These are phyloP conservation scores for Patella pellucida DNA, from an alignment of 2,888 invertebrate genomes.

Conservation along the genomic window DNA sequence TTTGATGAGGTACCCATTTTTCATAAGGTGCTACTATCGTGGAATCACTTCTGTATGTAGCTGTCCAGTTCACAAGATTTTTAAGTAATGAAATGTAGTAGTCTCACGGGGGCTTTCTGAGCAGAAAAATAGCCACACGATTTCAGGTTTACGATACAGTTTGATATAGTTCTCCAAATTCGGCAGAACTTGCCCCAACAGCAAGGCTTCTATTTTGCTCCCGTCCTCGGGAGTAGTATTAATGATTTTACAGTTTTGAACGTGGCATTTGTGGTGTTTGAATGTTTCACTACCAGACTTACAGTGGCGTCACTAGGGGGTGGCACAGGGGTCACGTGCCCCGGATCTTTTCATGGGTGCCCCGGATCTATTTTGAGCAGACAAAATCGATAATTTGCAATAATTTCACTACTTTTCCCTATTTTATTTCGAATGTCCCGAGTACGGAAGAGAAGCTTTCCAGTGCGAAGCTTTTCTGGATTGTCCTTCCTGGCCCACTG, in stretches of 20 bases:
- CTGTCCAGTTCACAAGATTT: conserved; percentile 94
- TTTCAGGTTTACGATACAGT: conserved; percentile 45
- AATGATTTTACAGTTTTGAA: conserved; percentile 86
- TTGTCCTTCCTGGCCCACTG: too few species aligned
- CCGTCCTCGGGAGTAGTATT: conserved; percentile 78
- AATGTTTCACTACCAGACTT: conserved; percentile 78
- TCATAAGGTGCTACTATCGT: conserved; percentile 97
- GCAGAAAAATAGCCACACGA: conserved; percentile 91
- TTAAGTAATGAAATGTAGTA: conserved; percentile 81
- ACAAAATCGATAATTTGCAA: too few species aligned
- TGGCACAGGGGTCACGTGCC: too few species aligned
- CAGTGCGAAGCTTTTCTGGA: too few species aligned
- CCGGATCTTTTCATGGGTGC: too few species aligned
- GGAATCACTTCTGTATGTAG: conserved; percentile 93
- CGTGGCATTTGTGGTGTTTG: conserved; percentile 83
- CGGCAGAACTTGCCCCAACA: conserved; percentile 75
- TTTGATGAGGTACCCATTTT: conserved; percentile 89
- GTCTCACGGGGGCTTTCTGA: conserved; percentile 96
- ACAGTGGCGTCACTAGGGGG: too few species aligned
- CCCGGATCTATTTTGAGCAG: too few species aligned
- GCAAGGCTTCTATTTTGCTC: conserved; percentile 84
- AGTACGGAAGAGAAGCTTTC: too few species aligned
- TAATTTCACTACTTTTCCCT: too few species aligned
- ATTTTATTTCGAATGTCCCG: too few species aligned
- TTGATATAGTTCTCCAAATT: conserved; percentile 44